Conservation (phyloP, 2,113 vertebrate genomes). For the Hemichromis elongatus region DNA sequence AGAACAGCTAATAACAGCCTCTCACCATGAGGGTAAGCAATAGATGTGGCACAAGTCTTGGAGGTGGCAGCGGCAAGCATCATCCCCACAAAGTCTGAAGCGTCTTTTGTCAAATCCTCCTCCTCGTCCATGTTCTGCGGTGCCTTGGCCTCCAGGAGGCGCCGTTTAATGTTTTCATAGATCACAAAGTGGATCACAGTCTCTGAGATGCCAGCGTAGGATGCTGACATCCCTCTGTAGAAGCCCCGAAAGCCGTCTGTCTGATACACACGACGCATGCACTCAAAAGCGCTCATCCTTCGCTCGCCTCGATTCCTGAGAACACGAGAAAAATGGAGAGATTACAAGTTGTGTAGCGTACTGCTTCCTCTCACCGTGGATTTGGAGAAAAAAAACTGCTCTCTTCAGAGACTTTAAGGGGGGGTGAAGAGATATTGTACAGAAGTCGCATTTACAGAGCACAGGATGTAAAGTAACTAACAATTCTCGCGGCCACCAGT, state of each 20-base stretch:
- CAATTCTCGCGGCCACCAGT: not conserved
- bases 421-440: not conserved
- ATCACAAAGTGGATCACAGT: constrained; percentile 99
- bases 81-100: constrained; percentile 92
- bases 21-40: constrained; percentile 97
- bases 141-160: constrained; percentile 83
- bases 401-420: not conserved
- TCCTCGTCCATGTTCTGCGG: constrained; percentile 81
- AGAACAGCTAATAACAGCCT: not conserved
- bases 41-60: constrained; percentile 93
- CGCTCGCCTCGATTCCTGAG: constrained; percentile 89
- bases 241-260: constrained; percentile 89
- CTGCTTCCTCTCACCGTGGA: not conserved
- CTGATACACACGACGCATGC: constrained; percentile 85
- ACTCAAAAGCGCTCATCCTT: constrained; percentile 90
- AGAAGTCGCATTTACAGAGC: not conserved
- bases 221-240: constrained; percentile 97
- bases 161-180: constrained; percentile 97
- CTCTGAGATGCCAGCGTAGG: constrained; percentile 97
- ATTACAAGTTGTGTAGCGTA: not conserved
- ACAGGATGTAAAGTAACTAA: not conserved
- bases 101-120: constrained; percentile 85
- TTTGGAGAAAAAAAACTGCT: not conserved
- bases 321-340: not conserved
- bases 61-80: constrained; percentile 98